Percentiles rank a stretch among this genome's conserved stretches.
Conservation (phyloP, 2,797 vertebrate species). For the Craterocephalus amniculus region DNA sequence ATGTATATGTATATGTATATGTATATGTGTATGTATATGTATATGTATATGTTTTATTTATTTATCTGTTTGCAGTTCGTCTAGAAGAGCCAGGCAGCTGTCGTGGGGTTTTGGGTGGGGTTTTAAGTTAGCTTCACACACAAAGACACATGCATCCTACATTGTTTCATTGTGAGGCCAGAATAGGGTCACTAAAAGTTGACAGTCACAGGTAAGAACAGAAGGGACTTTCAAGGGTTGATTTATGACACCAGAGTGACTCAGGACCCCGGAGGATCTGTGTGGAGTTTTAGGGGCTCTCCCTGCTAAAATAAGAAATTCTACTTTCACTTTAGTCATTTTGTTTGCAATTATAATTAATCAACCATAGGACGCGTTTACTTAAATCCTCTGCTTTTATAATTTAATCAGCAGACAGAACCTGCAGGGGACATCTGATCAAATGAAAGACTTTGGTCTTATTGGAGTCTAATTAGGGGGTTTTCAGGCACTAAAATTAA, state of each 20-base stretch:
- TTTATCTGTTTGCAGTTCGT: not conserved
- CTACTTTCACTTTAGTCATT: conserved; percentile 42
- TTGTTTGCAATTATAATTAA: conserved; percentile 37
- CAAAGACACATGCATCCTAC: conserved; percentile 6
- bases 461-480: conserved; percentile 22
- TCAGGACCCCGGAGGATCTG: not conserved
- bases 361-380: conserved; percentile 22
- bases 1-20: not conserved
- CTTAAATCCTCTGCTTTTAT: conserved; percentile 27
- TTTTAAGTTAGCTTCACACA: conserved; percentile 6
- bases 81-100: conserved; percentile 3
- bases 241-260: conserved; percentile 33
- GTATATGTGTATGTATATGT: not conserved
- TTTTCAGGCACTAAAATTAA: conserved; percentile 20
- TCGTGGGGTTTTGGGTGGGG: conserved; percentile 18
- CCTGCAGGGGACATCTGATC: conserved; percentile 8
- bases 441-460: conserved; percentile 12
- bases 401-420: conserved; percentile 36
- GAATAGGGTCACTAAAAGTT: conserved; percentile 34
- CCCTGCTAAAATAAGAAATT: conserved; percentile 8
- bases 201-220: conserved; percentile 31
- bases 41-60: not conserved
- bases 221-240: conserved; percentile 27
- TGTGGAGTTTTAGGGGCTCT: conserved; percentile 6
- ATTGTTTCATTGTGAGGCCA: conserved; percentile 39